These are phyloP conservation scores for Vesta saturnalis DNA, from an alignment of 2,888 invertebrate species.

Conservation along the genomic window DNA sequence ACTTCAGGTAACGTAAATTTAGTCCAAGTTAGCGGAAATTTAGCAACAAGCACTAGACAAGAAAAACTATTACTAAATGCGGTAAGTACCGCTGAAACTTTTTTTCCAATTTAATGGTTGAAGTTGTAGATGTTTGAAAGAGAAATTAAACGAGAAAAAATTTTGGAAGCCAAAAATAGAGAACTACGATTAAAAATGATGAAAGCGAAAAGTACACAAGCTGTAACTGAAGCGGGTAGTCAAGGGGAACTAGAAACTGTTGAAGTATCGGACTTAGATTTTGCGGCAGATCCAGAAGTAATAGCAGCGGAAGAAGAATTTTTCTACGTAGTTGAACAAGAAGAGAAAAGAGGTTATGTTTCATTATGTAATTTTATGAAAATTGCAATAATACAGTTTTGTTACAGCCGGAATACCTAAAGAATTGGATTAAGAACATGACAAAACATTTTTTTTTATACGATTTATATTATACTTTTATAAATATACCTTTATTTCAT, in stretches of 20 bases:
- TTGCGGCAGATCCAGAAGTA: constrained; percentile 33
- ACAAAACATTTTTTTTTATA: too few relatives aligned
- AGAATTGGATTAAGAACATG: too few relatives aligned
- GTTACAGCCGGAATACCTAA: too few relatives aligned
- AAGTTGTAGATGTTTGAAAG: constrained; percentile 80
- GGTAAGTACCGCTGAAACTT: constrained; percentile 68
- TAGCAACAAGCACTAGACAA: constrained; percentile 77
- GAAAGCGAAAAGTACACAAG: constrained; percentile 35
- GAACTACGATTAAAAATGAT: constrained; percentile 69
- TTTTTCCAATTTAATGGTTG: not conserved
- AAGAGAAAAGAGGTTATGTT: not conserved
- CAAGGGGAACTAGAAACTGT: constrained; percentile 34
- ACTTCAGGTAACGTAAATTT: constrained; percentile 81
- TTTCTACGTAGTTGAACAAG: constrained; percentile 45
- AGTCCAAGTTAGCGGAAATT: constrained; percentile 79
- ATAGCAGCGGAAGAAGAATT: constrained; percentile 55
- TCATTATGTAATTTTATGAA: too few relatives aligned
- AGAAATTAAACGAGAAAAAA: constrained; percentile 89
- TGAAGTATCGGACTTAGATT: not conserved
- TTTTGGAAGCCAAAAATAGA: constrained; percentile 85
- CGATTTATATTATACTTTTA: too few relatives aligned
- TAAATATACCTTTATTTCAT: too few relatives aligned
- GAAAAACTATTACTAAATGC: constrained; percentile 80
- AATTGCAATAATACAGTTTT: too few relatives aligned
- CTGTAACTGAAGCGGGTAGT: constrained; percentile 26